phyloP scores from a whole-genome alignment of 2,888 invertebrate genomes.

The Sepioteuthis lessoniana region DNA sequence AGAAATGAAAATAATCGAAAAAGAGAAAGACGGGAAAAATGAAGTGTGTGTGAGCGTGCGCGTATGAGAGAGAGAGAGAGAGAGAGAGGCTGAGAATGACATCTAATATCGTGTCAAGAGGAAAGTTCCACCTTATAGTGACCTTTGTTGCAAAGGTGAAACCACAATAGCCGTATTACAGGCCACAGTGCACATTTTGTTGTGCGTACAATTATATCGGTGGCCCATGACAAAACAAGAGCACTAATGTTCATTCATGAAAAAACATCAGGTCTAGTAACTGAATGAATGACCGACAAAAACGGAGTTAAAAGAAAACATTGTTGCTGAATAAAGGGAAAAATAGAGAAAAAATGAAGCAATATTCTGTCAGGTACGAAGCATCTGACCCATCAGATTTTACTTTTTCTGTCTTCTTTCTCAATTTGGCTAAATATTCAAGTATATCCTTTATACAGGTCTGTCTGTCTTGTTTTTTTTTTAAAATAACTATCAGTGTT shows the following conservation, averaged over 20 bases:
- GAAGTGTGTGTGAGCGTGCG: background rate
- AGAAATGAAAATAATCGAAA: background rate
- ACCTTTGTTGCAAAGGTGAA: background rate
- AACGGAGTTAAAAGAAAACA: background rate
- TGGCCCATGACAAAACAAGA: background rate
- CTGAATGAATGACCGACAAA: background rate
- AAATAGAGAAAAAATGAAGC: background rate
- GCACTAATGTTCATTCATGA: background rate
- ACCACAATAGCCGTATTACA: background rate
- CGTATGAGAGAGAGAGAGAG: background rate
- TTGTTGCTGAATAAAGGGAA: background rate
- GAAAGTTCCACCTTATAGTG: background rate
- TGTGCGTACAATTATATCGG: background rate
- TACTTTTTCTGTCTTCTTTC: too few relatives aligned
- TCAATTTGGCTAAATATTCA: too few relatives aligned
- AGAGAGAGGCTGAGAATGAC: background rate
- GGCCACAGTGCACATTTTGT: constrained; percentile 11
- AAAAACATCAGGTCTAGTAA: background rate
- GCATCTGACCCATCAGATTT: too few relatives aligned
- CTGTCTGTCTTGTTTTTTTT: too few relatives aligned
- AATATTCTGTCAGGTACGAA: background rate
- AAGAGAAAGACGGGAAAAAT: background rate
- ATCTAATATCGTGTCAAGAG: background rate
- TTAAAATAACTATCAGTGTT: too few relatives aligned
- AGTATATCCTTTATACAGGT: too few relatives aligned